These are phyloP conservation scores for Acanthurus leucopareius DNA, from an alignment of 2,797 vertebrate species.

Conservation along the genomic window DNA sequence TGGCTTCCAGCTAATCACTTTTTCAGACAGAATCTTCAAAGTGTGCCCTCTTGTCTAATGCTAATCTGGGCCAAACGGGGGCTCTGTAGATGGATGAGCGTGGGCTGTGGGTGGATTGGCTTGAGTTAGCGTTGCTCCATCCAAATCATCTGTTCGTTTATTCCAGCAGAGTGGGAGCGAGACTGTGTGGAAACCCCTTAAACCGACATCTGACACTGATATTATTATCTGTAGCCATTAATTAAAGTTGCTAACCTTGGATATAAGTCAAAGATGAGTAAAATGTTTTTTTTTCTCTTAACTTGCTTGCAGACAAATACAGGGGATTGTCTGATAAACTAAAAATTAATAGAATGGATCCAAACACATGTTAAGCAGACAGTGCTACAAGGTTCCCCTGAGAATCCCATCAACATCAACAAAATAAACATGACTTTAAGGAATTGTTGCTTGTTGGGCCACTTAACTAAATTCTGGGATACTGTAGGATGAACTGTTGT, in stretches of 20 bases:
- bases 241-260: conserved; percentile 7
- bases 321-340: background rate
- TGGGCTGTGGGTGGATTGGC: conserved; percentile 40
- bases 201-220: conserved; percentile 13
- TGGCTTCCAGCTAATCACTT: conserved; percentile 72
- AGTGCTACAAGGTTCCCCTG: too few species aligned
- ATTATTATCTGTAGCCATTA: conserved; percentile 17
- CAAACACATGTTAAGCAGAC: background rate
- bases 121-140: conserved; percentile 26
- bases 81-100: conserved; percentile 48
- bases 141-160: conserved; percentile 41
- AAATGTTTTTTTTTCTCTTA: conserved; percentile 9
- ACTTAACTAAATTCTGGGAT: too few species aligned
- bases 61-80: conserved; percentile 61
- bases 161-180: conserved; percentile 17
- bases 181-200: conserved; percentile 24
- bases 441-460: background rate
- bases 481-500: too few species aligned
- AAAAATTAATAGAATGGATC: background rate
- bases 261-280: conserved; percentile 10
- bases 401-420: background rate
- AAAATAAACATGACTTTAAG: background rate
- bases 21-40: conserved; percentile 69
- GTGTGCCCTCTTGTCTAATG: conserved; percentile 67
- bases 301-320: background rate